Base-by-base conservation (phyloP, 2,797 vertebrate species). In the Characodon lateralis region DNA sequence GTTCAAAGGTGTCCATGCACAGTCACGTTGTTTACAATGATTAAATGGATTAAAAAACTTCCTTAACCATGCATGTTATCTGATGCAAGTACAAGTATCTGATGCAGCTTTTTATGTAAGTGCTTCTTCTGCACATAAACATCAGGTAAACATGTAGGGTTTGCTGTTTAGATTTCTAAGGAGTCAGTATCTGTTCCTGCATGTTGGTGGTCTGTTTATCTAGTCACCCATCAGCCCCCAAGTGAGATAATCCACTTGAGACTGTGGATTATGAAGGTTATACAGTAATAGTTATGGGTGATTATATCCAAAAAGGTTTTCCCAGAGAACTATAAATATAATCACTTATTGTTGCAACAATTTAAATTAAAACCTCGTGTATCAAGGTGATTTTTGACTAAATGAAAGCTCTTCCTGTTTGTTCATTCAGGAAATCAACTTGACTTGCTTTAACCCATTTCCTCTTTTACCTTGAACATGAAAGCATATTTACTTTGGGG, bases 241-340 rank as follows among this genome's bases (percentile, higher is more conserved):
- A 91, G 87, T 91, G 85, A 93, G 88, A 94, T 95, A 95, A 94
- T 95, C 93, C 92, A 87, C 78, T 90, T 75, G 22, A 85, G 85
- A 69, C 83, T 77, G 86, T 93, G 93, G 92, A 95, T 95, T 95
- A 94, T 93, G 78, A 91, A 92, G 90, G 91, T 92, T 92, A 83
- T 89, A 85, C 78, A 81, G 89, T 93, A 92, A 89, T 95, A 89
- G 91, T 93, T 94, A 90, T 93, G 85, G 89, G 89, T 93, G 91
- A 91, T 94, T 94, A 93, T 95, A 83, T 80, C 89, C 87, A 83
- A 92, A 92, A 95, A 92, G 80, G 87, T 89, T 92, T 90, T 88
- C 77, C 83, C 75, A 51, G 71, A 46, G 71, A 84, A 80, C 91
- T 89, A 90, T 91, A 92, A 91, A 94, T 92, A 93, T 74, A 74